These are phyloP conservation scores for Epinephelus moara DNA, from an alignment of 2,113 vertebrate genomes.

Conservation along the genomic window DNA sequence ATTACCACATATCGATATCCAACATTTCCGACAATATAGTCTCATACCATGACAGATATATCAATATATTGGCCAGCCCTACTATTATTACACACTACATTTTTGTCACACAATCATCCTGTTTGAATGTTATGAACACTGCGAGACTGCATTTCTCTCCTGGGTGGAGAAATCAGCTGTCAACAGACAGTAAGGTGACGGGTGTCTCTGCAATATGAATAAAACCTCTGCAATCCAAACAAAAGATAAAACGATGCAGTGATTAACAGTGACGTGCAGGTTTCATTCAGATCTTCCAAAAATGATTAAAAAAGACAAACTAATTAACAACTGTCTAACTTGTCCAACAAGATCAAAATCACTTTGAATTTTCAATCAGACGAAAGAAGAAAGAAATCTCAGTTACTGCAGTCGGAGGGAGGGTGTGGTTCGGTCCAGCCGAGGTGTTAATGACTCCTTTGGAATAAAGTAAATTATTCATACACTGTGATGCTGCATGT, in stretches of 20 bases:
- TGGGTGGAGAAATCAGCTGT: constrained; percentile 30
- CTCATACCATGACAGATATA: too few relatives aligned
- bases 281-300: constrained; percentile 37
- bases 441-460: constrained; percentile 45
- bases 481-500: constrained; percentile 2
- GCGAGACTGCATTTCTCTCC: constrained; percentile 10
- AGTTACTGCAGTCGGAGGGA: neutral
- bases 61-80: too few relatives aligned
- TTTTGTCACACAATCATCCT: neutral
- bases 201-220: neutral
- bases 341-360: constrained; percentile 47
- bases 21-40: too few relatives aligned
- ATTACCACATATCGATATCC: too few relatives aligned
- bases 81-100: neutral
- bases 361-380: constrained; percentile 44
- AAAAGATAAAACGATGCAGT: constrained; percentile 23
- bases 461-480: constrained; percentile 56
- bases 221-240: constrained; percentile 17
- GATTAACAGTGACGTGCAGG: constrained; percentile 48
- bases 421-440: neutral
- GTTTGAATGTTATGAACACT: constrained; percentile 23
- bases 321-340: constrained; percentile 58
- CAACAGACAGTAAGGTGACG: constrained; percentile 20
- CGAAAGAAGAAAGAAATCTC: neutral
- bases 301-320: constrained; percentile 60